Evolutionary conservation across 2,797 vertebrate species (phyloP), one percentile per base, ranked within the genome.

Genomic region (Neomorphus geoffroyi): DNA sequence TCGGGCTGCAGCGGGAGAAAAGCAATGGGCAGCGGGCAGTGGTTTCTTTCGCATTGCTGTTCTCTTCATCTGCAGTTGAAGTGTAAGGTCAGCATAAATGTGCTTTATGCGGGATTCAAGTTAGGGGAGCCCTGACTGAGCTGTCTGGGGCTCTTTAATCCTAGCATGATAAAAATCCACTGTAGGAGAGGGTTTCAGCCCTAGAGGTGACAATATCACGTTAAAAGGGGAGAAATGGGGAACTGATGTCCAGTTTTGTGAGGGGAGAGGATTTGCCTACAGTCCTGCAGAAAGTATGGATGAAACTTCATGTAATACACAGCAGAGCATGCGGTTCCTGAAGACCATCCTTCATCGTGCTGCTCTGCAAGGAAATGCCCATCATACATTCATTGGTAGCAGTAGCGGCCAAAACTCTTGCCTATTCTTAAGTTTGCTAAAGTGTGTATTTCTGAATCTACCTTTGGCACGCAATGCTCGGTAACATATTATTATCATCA

Each of bases 401-500:
- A 39, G 43, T 18, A 24, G 2, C 24, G 21, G 45, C 56, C 35
- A 6, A 11, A 45, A 6, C 39, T 23, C 17, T 33, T 53, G n/a
- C 18, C 0, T 39, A 23, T 19, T 62, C 26, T 3, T 30, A 18
- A 12, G 16, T 69, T 54, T 41, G 21, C 18, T 61, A 0, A 37
- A 73, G 39, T 7, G 19, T 8, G 0, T 13, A 2, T 58, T 86
- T 45, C 46, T 77, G 67, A 54, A 26, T n/a, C 51, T 45, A 13
- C 39, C 43, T 62, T 4, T 53, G 33, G 58, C 51, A 15, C 26
- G 16, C 23, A 11, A 0, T 57, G 24, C 80, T 90, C 18, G 0
- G 8, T 32, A 79, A 26, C 3, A 0, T 79, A 2, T 39, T 73
- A 27, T 12, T 74, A 43, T 33, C 1, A 0, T 32, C 9, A 11